These are phyloP conservation scores for Neodiprion pinetum DNA, from an alignment of 1,140 invertebrate species.

Conservation along the genomic window DNA sequence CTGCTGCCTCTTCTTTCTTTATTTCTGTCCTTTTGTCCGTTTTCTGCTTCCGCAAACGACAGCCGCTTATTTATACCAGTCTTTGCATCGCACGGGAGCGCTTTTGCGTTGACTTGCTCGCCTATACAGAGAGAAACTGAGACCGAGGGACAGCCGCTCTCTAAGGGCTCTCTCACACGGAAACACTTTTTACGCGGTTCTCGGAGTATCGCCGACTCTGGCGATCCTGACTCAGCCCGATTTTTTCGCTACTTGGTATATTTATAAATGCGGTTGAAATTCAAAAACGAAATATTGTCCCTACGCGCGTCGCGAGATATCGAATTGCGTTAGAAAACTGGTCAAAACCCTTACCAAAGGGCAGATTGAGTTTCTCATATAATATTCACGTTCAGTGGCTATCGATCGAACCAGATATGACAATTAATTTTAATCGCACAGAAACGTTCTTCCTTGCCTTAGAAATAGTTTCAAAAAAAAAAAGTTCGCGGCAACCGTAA, in stretches of 20 bases:
- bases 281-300: too few relatives aligned
- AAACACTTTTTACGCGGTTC: background rate
- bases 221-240: too few relatives aligned
- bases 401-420: background rate
- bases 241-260: too few relatives aligned
- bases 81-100: conserved; percentile 58
- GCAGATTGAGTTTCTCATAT: too few relatives aligned
- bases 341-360: too few relatives aligned
- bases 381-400: background rate
- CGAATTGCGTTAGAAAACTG: too few relatives aligned
- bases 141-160: background rate
- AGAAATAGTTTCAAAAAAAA: background rate
- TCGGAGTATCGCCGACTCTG: too few relatives aligned
- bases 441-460: too few relatives aligned
- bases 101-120: conserved; percentile 45
- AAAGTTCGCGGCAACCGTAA: background rate
- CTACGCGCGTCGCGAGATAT: too few relatives aligned
- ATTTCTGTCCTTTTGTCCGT: conserved; percentile 59
- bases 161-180: background rate
- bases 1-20: conserved; percentile 53
- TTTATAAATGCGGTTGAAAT: too few relatives aligned
- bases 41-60: conserved; percentile 63
- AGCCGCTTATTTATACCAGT: conserved; percentile 63
- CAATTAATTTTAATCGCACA: background rate
- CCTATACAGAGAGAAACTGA: conserved; percentile 16